A percentile compares a stretch with the other conserved stretches of the same genome.
phyloP scores from a whole-genome alignment of 30 jellyfish, hydroid and myxozoan species.

The Hydra vulgaris region DNA sequence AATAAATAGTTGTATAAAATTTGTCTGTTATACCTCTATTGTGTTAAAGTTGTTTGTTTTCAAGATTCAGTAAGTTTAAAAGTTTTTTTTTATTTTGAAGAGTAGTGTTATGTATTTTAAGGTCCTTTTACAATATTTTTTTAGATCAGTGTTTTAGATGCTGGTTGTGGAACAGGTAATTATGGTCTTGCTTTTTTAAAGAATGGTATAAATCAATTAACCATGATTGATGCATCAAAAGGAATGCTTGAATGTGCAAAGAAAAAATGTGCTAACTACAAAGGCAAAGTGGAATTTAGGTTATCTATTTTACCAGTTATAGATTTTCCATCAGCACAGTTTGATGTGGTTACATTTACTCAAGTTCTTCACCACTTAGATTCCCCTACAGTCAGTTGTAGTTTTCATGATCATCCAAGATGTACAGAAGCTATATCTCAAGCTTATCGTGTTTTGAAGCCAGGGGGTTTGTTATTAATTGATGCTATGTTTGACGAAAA shows the following conservation, averaged over 20 bases:
- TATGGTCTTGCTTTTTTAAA: slow-evolving; percentile 56
- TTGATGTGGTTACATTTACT: slow-evolving; percentile 62
- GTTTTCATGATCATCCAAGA: slow-evolving; percentile 30
- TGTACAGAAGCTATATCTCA: slow-evolving; percentile 30
- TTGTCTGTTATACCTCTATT: no score
- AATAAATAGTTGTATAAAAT: no score
- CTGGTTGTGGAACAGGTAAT: slow-evolving; percentile 94
- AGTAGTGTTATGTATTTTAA: background rate
- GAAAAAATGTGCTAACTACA: slow-evolving; percentile 7
- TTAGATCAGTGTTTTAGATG: slow-evolving; percentile 68
- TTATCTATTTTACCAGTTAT: slow-evolving; percentile 40
- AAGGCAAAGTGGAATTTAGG: background rate
- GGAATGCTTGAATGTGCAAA: slow-evolving; percentile 54
- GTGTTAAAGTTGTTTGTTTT: no score
- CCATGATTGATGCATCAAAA: slow-evolving; percentile 65
- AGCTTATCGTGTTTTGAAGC: slow-evolving; percentile 66
- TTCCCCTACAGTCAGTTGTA: slow-evolving; percentile 13
- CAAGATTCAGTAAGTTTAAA: no score
- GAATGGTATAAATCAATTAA: slow-evolving; percentile 52
- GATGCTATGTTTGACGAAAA: slow-evolving; percentile 28
- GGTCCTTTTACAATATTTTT: background rate
- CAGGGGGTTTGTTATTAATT: slow-evolving; percentile 74
- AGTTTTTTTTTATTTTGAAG: no score
- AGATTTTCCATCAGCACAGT: slow-evolving; percentile 49
- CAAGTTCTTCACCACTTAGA: slow-evolving; percentile 79